Conservation (phyloP, 2,113 vertebrate genomes). For the Tyto alba region DNA sequence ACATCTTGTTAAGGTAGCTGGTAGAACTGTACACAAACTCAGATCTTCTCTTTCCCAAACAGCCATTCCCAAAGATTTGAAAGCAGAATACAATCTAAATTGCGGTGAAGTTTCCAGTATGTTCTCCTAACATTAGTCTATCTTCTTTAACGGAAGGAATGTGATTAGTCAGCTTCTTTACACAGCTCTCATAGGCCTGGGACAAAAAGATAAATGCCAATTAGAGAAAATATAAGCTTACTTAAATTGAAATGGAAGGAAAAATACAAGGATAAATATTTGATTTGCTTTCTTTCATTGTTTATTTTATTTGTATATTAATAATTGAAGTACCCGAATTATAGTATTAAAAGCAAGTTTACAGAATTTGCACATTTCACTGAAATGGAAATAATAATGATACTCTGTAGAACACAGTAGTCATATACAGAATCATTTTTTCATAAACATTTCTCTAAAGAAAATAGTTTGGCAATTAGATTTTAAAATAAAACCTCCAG, state of each 20-base stretch:
- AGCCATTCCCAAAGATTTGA: background rate
- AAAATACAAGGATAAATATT: background rate
- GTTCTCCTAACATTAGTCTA: background rate
- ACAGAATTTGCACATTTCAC: background rate
- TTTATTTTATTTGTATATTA: background rate
- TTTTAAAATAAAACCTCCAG: background rate
- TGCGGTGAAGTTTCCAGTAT: background rate
- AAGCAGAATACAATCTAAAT: background rate
- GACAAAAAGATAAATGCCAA: background rate
- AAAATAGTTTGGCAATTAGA: background rate
- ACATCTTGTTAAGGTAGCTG: background rate
- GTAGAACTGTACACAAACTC: background rate
- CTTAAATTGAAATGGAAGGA: background rate
- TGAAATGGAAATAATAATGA: background rate
- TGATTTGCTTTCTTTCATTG: background rate
- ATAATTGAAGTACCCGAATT: background rate
- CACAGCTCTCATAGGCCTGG: background rate
- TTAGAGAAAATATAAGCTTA: background rate
- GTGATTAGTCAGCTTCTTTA: background rate
- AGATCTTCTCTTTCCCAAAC: background rate
- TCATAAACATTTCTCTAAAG: background rate
- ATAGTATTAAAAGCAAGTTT: background rate
- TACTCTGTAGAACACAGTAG: background rate
- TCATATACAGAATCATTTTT: background rate
- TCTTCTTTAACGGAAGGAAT: background rate